Conservation (phyloP, 2,888 invertebrate genomes). For the Cremastinae sp. region DNA sequence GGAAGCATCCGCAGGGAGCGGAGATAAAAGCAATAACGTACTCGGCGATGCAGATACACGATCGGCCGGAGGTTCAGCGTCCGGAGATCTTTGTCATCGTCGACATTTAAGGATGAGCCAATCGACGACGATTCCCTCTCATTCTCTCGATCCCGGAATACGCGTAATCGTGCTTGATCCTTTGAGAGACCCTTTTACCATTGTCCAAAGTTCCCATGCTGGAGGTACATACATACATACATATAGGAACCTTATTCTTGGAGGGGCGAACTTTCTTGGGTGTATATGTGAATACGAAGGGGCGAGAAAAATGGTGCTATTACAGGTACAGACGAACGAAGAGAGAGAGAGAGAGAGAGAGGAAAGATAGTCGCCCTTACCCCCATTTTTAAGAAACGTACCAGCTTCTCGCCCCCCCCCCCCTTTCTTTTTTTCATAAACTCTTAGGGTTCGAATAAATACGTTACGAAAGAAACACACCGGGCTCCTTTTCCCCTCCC, state of each 20-base stretch:
- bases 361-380: slow-evolving; percentile 51
- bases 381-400: slow-evolving; percentile 64
- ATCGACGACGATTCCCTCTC: slow-evolving; percentile 33
- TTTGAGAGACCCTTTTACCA: neutral
- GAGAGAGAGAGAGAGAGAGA: slow-evolving; percentile 49
- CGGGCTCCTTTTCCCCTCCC: slow-evolving; percentile 72
- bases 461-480: slow-evolving; percentile 79
- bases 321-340: slow-evolving; percentile 4
- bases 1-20: slow-evolving; percentile 97
- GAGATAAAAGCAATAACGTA: slow-evolving; percentile 99
- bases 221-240: too few relatives aligned
- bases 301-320: slow-evolving; percentile 32
- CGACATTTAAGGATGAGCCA: slow-evolving; percentile 87
- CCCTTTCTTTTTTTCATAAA: slow-evolving; percentile 70
- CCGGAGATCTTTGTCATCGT: slow-evolving; percentile 98
- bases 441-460: slow-evolving; percentile 78
- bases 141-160: neutral
- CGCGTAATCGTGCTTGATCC: slow-evolving; percentile 4
- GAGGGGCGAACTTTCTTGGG: slow-evolving; percentile 34
- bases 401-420: slow-evolving; percentile 63
- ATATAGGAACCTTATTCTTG: too few relatives aligned
- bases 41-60: slow-evolving; percentile 97
- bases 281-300: slow-evolving; percentile 17
- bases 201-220: slow-evolving; percentile 25
- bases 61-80: slow-evolving; percentile 85